phyloP scores from a whole-genome alignment of 2,797 vertebrate genomes.

The Halcyon leucocephala region DNA sequence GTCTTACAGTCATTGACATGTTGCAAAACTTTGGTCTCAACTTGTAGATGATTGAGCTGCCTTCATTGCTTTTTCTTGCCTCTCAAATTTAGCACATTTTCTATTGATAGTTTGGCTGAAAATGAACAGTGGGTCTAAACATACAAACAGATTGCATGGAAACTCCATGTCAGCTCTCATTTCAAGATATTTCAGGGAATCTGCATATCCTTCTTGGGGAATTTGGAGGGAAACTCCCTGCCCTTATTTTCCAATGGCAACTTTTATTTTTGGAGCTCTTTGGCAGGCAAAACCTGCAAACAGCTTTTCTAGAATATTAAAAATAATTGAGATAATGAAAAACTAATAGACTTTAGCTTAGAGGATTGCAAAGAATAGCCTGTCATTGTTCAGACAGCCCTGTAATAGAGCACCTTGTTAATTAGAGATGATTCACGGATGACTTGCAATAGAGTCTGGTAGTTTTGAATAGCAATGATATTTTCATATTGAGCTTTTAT shows the following conservation, averaged over 20 bases:
- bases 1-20: not conserved
- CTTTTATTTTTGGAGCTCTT: not conserved
- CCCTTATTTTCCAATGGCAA: not conserved
- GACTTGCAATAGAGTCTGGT: not conserved
- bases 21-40: not conserved
- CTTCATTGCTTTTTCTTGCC: not conserved
- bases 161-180: not conserved
- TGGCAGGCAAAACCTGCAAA: not conserved
- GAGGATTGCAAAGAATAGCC: conserved; percentile 37
- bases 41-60: not conserved
- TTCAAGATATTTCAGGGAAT: not conserved
- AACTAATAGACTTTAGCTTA: conserved; percentile 35
- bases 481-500: not conserved
- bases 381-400: conserved; percentile 44
- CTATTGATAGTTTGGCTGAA: not conserved
- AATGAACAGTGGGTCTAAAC: not conserved
- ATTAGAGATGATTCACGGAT: conserved; percentile 35
- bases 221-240: not conserved
- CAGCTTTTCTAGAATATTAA: not conserved
- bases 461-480: not conserved
- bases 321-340: conserved; percentile 29
- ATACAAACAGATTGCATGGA: not conserved
- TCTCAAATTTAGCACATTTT: not conserved
- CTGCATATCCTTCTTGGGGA: not conserved
- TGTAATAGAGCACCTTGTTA: conserved; percentile 35